Conservation (phyloP, 2,113 vertebrate genomes). For the Caretta caretta region DNA sequence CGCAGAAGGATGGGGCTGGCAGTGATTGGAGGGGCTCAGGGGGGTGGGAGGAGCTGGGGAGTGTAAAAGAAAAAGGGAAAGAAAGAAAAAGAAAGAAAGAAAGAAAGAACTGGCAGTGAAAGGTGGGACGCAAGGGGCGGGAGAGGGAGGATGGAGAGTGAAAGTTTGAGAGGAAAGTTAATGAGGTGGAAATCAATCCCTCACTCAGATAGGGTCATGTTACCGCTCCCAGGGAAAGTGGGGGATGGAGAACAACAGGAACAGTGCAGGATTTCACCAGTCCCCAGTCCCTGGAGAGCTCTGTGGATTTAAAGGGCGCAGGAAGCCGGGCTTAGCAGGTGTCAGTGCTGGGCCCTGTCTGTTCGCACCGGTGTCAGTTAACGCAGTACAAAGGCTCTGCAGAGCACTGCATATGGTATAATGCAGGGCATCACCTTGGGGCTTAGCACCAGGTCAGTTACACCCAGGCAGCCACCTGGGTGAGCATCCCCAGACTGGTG, state of each 20-base stretch:
- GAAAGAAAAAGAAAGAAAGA: background rate
- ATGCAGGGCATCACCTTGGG: background rate
- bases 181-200: constrained; percentile 28
- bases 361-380: background rate
- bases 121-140: background rate
- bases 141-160: background rate
- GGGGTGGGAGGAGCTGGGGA: background rate
- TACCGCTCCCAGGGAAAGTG: background rate
- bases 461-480: background rate
- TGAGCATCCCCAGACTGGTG: background rate
- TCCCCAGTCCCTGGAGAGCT: background rate
- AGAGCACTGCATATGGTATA: background rate
- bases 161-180: constrained; percentile 26
- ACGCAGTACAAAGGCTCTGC: background rate
- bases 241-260: background rate
- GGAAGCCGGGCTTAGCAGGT: background rate
- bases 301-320: background rate
- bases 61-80: background rate
- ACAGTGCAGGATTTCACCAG: background rate
- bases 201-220: background rate
- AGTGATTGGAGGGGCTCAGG: background rate
- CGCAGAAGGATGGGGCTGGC: background rate
- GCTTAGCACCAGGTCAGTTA: background rate
- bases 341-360: background rate
- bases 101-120: background rate